A percentile compares a stretch with the other conserved stretches of the same genome.
Evolutionary conservation across 2,888 invertebrate species (phyloP).

Genomic region (Galeopsomyia nigrocyanea): DNA sequence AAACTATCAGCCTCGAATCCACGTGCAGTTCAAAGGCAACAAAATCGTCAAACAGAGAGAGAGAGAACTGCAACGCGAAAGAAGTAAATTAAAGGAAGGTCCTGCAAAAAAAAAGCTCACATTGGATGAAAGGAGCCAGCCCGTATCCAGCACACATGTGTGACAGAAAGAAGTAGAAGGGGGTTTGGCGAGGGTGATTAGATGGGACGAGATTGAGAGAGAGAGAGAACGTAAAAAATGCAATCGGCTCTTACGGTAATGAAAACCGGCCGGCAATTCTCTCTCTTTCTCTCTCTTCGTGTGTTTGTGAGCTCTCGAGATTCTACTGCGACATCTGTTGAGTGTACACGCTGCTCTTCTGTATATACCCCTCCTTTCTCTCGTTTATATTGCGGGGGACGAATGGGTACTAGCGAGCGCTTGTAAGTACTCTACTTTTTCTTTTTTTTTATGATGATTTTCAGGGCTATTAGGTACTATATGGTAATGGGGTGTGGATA

Average conservation of each 20-base stretch:
- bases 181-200: slow-evolving; percentile 33
- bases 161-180: neutral
- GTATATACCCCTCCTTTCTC: neutral
- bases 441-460: no score
- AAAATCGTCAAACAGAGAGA: slow-evolving; percentile 30
- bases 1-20: no score
- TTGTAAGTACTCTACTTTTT: no score
- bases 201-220: slow-evolving; percentile 35
- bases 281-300: neutral
- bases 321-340: slow-evolving; percentile 36
- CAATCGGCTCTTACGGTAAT: slow-evolving; percentile 69
- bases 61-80: slow-evolving; percentile 16
- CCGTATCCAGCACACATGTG: neutral
- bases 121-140: slow-evolving; percentile 37
- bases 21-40: neutral
- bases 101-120: slow-evolving; percentile 23
- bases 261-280: slow-evolving; percentile 57
- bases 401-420: neutral
- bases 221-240: slow-evolving; percentile 62
- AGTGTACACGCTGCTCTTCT: neutral
- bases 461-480: no score
- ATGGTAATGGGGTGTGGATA: no score
- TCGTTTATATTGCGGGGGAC: neutral
- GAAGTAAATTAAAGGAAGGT: slow-evolving; percentile 31
- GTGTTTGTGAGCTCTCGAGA: slow-evolving; percentile 16